These are phyloP conservation scores for Drosophila auraria DNA, from an alignment of 1,140 invertebrate genomes.

Conservation along the genomic window DNA sequence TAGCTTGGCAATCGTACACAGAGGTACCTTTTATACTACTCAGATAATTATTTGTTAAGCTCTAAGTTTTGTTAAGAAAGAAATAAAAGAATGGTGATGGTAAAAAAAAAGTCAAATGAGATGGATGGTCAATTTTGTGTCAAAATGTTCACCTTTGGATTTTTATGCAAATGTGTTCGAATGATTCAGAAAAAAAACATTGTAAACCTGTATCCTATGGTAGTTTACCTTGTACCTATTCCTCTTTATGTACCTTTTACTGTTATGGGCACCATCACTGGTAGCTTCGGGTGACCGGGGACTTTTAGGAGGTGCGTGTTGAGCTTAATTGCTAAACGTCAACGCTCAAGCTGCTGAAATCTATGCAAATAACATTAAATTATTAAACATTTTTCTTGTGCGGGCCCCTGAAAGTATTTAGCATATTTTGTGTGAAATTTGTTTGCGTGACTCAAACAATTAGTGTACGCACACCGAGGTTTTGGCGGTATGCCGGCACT, in stretches of 20 bases:
- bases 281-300: too few relatives aligned
- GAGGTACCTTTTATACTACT: not conserved
- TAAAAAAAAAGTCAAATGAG: not conserved
- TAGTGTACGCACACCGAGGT: constrained; percentile 56
- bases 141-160: too few relatives aligned
- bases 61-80: not conserved
- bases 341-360: constrained; percentile 66
- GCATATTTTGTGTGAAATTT: constrained; percentile 80
- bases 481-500: constrained; percentile 23
- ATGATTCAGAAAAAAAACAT: too few relatives aligned
- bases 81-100: not conserved
- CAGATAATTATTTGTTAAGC: too few relatives aligned
- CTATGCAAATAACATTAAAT: constrained; percentile 82
- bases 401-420: constrained; percentile 56
- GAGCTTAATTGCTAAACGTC: constrained; percentile 69
- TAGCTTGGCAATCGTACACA: not conserved
- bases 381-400: constrained; percentile 71
- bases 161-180: too few relatives aligned
- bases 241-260: not conserved
- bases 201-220: too few relatives aligned
- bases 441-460: constrained; percentile 81
- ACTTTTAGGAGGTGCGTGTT: constrained; percentile 53
- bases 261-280: not conserved
- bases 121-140: too few relatives aligned
- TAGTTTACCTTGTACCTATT: not conserved